A percentile compares a stretch with the other conserved stretches of the same genome.
Conservation (phyloP, 2,888 invertebrate species). For the Parnassius orleans region DNA sequence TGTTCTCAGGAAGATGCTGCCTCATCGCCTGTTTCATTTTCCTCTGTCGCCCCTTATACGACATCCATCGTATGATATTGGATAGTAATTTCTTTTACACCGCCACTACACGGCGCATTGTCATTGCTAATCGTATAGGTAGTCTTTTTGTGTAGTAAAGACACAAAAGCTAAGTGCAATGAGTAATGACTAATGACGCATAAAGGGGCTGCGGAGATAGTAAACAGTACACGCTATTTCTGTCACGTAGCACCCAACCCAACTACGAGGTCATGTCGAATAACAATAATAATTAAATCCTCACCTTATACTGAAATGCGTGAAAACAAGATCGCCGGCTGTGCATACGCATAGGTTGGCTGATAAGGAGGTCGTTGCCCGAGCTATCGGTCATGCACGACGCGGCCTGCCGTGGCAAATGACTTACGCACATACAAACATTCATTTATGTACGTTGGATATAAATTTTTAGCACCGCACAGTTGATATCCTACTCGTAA, state of each 20-base stretch:
- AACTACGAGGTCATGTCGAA: conserved; percentile 10
- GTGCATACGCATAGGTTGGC: conserved; percentile 43
- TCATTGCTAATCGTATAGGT: conserved; percentile 8
- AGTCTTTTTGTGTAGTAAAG: neutral
- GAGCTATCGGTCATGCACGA: conserved; percentile 62
- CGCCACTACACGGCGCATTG: neutral
- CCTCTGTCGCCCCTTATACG: too few species aligned
- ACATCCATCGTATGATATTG: too few species aligned
- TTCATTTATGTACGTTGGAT: conserved; percentile 28
- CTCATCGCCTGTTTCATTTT: too few species aligned
- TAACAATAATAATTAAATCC: conserved; percentile 18
- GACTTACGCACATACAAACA: conserved; percentile 31
- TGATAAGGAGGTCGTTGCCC: conserved; percentile 60
- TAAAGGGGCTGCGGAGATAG: conserved; percentile 5
- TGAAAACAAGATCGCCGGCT: conserved; percentile 38
- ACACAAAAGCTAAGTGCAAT: conserved; percentile 12
- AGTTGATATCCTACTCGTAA: conserved; percentile 13
- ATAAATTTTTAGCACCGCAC: conserved; percentile 32
- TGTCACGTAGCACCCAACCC: conserved; percentile 14
- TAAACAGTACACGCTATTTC: conserved; percentile 17
- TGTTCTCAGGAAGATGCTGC: too few species aligned
- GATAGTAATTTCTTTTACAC: too few species aligned
- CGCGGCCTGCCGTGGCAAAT: conserved; percentile 31
- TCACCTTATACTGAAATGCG: conserved; percentile 27
- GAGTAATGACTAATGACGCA: conserved; percentile 11